Percentiles rank a stretch among this genome's conserved stretches.
phyloP scores from a whole-genome alignment of 2,797 vertebrate species.

The Lagodon rhomboides region DNA sequence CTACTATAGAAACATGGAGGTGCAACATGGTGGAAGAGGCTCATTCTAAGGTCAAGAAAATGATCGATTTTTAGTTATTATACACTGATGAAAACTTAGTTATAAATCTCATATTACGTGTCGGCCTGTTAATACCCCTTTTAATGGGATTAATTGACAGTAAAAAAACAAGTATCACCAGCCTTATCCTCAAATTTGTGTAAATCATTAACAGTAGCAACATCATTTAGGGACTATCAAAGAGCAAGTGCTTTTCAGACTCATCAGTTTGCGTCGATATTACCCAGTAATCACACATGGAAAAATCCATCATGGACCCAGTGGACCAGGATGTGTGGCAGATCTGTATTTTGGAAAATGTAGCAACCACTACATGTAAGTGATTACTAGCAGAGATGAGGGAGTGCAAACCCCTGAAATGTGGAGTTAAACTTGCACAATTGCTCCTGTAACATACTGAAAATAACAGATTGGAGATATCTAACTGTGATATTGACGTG shows the following conservation, averaged over 20 bases:
- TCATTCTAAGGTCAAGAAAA: too few relatives aligned
- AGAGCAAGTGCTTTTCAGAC: conserved; percentile 16
- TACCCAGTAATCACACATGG: not conserved
- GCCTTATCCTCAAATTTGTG: not conserved
- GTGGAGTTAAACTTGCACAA: conserved; percentile 9
- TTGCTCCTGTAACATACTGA: not conserved
- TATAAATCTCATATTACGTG: too few relatives aligned
- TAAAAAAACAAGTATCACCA: not conserved
- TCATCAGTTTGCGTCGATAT: conserved; percentile 11
- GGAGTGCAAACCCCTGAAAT: not conserved
- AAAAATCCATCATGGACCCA: conserved; percentile 23
- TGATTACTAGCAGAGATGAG: not conserved
- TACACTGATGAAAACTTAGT: too few relatives aligned
- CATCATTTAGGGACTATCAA: not conserved
- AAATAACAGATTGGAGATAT: not conserved
- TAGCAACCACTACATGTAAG: not conserved
- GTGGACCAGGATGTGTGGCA: conserved; percentile 9
- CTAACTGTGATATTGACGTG: not conserved
- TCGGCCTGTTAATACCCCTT: too few relatives aligned
- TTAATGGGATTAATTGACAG: not conserved
- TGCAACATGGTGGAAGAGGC: too few relatives aligned
- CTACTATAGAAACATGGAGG: too few relatives aligned
- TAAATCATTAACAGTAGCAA: conserved; percentile 23
- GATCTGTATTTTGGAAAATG: not conserved
- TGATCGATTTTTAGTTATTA: too few relatives aligned